A percentile compares a stretch with the other conserved stretches of the same genome.
These are phyloP conservation scores for Ectobius pallidus DNA, from an alignment of 2,888 invertebrate species.

Conservation along the genomic window DNA sequence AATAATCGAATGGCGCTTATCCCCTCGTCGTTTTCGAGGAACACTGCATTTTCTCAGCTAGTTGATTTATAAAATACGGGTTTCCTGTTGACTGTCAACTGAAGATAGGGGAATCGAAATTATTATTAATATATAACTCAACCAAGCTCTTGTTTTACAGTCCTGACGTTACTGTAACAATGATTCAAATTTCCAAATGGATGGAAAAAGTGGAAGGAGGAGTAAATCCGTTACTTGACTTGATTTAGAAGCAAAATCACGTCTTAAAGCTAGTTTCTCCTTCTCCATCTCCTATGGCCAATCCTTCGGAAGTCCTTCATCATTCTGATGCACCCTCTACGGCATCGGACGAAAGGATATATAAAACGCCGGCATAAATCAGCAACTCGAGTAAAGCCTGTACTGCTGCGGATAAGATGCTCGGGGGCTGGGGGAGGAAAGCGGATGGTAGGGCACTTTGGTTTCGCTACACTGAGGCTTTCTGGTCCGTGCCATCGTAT, in stretches of 20 bases:
- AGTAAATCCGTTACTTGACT: not conserved
- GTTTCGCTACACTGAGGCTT: not conserved
- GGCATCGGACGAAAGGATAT: constrained; percentile 22
- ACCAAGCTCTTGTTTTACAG: too few species aligned
- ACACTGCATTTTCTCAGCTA: too few species aligned
- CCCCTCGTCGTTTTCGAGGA: too few species aligned
- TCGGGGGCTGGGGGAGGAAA: not conserved
- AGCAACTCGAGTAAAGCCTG: constrained; percentile 4
- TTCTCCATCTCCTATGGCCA: not conserved
- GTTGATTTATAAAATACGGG: too few species aligned
- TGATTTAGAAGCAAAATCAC: constrained; percentile 36
- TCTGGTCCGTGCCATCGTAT: not conserved
- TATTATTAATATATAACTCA: too few species aligned
- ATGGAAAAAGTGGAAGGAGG: not conserved
- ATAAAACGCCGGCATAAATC: constrained; percentile 33
- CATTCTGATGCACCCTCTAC: constrained; percentile 25
- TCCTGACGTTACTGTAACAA: constrained; percentile 9
- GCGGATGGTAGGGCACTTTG: not conserved
- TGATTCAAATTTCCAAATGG: constrained; percentile 18
- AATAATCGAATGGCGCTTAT: too few species aligned
- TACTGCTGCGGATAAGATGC: constrained; percentile 23
- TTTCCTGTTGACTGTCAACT: too few species aligned
- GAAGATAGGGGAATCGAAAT: too few species aligned
- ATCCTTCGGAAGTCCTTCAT: constrained; percentile 26
- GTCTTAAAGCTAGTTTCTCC: constrained; percentile 15